Conservation (phyloP, 2,888 invertebrate genomes). For the Imbricaverruca yamaguchii region DNA sequence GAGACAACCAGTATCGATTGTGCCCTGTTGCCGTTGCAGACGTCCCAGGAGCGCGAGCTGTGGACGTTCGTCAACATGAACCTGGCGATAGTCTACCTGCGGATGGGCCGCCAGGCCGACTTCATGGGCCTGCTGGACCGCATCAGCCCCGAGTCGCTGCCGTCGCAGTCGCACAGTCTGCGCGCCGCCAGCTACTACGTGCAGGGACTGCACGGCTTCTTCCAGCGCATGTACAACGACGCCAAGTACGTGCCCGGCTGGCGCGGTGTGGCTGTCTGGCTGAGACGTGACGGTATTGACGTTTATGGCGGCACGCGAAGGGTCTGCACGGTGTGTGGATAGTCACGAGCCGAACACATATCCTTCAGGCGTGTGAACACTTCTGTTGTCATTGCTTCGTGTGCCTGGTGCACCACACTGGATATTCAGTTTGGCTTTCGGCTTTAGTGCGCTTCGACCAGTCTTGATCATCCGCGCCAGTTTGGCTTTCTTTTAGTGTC, state of each 20-base stretch:
- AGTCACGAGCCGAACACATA: no score
- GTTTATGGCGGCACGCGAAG: no score
- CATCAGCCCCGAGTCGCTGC: constrained; percentile 85
- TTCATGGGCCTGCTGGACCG: constrained; percentile 78
- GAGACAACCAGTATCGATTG: no score
- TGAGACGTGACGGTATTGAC: background rate
- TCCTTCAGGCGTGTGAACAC: no score
- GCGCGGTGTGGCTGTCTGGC: background rate
- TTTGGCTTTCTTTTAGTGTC: no score
- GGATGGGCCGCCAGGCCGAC: constrained; percentile 66
- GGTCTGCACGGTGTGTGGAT: no score
- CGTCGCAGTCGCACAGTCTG: constrained; percentile 83
- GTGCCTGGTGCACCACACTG: no score
- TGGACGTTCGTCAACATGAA: constrained; percentile 94
- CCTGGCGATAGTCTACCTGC: constrained; percentile 88
- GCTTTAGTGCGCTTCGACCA: no score
- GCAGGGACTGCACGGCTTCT: constrained; percentile 92
- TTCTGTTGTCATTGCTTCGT: no score
- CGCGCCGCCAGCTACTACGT: constrained; percentile 96
- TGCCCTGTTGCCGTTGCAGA: constrained; percentile 47
- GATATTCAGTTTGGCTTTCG: no score
- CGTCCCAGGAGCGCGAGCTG: constrained; percentile 79
- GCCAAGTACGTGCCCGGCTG: constrained; percentile 69
- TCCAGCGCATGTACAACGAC: constrained; percentile 91
- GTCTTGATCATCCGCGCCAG: no score